These are phyloP conservation scores for Bos javanicus DNA, from an alignment of 2,113 vertebrate genomes.

Conservation along the genomic window DNA sequence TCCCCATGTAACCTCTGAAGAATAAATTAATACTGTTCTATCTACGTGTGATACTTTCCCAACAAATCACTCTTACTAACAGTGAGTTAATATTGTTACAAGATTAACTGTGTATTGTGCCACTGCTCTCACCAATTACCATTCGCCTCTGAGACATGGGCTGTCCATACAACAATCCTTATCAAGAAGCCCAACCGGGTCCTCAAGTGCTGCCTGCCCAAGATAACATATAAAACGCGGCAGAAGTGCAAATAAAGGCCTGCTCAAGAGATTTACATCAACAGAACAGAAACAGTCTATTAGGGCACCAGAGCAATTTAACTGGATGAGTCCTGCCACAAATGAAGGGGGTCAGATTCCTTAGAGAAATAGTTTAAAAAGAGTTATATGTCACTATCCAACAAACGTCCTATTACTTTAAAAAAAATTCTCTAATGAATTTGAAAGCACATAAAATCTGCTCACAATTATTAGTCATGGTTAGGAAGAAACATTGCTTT, in stretches of 20 bases:
- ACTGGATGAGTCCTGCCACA: neutral
- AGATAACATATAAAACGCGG: neutral
- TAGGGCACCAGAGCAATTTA: neutral
- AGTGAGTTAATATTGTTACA: neutral
- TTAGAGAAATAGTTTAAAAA: neutral
- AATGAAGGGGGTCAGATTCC: neutral
- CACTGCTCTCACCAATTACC: neutral
- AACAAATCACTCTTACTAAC: neutral
- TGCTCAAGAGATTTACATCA: neutral
- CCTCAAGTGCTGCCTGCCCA: neutral
- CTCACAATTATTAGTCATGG: neutral
- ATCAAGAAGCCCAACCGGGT: neutral
- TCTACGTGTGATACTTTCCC: neutral
- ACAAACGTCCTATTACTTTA: neutral
- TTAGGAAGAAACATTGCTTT: conserved; percentile 2
- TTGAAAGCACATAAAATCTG: conserved; percentile 22
- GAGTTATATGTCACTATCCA: neutral
- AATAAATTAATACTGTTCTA: neutral
- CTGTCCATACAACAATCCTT: neutral
- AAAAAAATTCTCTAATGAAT: neutral
- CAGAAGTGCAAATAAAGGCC: neutral
- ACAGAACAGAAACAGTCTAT: neutral
- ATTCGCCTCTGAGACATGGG: neutral
- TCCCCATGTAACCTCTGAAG: neutral
- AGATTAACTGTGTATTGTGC: neutral